These are phyloP conservation scores for Pristionchus entomophagus DNA, from an alignment of 2,888 invertebrate genomes.

Conservation along the genomic window DNA sequence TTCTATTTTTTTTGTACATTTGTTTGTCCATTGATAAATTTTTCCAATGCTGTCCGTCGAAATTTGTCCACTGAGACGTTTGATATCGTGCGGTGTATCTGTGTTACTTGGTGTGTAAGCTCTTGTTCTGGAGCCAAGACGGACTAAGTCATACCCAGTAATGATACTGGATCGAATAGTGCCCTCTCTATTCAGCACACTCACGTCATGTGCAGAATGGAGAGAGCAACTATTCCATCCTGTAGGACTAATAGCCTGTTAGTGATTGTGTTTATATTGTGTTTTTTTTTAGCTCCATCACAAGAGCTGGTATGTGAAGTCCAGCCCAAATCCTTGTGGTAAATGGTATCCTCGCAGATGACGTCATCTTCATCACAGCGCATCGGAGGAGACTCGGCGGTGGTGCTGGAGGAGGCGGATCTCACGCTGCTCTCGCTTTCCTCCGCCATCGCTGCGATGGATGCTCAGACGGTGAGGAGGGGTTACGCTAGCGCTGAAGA, in stretches of 20 bases:
- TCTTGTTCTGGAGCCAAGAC: no score
- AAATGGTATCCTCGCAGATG: neutral
- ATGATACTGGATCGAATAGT: no score
- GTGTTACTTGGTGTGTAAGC: neutral
- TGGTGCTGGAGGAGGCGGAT: slow-evolving; percentile 14
- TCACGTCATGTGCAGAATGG: no score
- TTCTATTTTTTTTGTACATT: neutral
- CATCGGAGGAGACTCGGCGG: neutral
- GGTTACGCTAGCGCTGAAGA: no score
- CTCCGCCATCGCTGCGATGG: slow-evolving; percentile 19
- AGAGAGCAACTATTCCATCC: no score
- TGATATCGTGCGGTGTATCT: slow-evolving; percentile 10
- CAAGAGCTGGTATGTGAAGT: no score
- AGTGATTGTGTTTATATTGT: no score
- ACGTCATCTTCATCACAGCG: neutral
- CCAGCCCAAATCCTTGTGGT: no score
- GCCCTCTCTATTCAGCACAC: no score
- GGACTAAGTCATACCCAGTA: no score
- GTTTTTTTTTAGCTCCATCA: no score
- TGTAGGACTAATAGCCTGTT: no score
- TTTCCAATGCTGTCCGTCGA: neutral
- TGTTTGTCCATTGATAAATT: neutral
- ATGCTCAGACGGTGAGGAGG: slow-evolving; percentile 22
- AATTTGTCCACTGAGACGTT: neutral
- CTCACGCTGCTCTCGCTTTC: slow-evolving; percentile 29